Percentiles rank a stretch among this genome's conserved stretches.
Evolutionary conservation across 2,113 vertebrate species (phyloP).

Genomic region (Peromyscus maniculatus): DNA sequence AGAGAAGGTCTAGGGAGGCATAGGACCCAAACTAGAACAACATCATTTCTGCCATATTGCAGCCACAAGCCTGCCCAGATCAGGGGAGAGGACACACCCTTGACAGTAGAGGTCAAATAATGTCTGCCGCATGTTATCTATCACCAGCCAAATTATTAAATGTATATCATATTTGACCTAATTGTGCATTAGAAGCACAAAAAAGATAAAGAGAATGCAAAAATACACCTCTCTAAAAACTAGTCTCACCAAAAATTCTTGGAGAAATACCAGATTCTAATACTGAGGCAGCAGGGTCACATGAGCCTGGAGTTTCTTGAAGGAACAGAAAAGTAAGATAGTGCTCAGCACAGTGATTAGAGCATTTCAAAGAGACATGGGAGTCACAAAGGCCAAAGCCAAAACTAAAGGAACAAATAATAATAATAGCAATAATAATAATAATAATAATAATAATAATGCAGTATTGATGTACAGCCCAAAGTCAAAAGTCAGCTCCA

Average conservation of each 20-base stretch:
- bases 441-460: not conserved
- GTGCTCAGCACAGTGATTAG: no score
- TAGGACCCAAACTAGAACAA: not conserved
- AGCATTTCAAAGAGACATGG: not conserved
- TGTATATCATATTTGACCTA: not conserved
- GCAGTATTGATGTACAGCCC: not conserved
- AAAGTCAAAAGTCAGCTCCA: not conserved
- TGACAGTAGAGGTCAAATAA: not conserved
- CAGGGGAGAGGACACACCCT: no score
- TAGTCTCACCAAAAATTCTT: not conserved
- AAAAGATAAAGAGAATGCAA: not conserved
- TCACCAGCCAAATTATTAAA: not conserved
- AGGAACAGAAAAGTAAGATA: not conserved
- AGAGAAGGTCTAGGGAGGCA: not conserved
- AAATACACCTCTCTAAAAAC: not conserved
- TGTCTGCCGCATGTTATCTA: not conserved
- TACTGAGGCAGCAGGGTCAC: not conserved
- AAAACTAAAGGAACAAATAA: not conserved
- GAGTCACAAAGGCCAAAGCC: not conserved
- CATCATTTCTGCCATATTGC: not conserved
- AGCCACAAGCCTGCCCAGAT: not conserved
- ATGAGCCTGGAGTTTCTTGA: not conserved
- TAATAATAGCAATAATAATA: not conserved
- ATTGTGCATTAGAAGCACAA: not conserved
- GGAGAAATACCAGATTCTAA: constrained; percentile 5